Conservation (phyloP, 2,797 vertebrate species). For the Thunnus albacares region DNA sequence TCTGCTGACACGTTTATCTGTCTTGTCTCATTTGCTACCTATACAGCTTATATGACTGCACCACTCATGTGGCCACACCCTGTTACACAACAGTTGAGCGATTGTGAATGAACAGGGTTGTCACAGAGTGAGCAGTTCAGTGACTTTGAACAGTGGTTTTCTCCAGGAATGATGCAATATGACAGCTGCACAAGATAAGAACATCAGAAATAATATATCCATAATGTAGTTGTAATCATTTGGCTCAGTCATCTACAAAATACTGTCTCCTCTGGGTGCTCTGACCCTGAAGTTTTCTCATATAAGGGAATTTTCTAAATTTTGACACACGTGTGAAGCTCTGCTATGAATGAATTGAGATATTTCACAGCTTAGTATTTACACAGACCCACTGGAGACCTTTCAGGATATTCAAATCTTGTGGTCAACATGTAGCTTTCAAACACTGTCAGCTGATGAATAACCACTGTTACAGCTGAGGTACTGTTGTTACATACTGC, state of each 20-base stretch:
- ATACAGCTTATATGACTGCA: constrained; percentile 40
- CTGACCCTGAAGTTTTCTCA: constrained; percentile 57
- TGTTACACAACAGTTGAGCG: constrained; percentile 69
- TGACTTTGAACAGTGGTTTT: neutral
- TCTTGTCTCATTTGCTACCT: constrained; percentile 56
- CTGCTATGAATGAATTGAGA: no score
- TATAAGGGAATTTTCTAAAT: constrained; percentile 57
- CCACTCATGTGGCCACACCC: constrained; percentile 60
- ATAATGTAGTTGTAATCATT: constrained; percentile 58
- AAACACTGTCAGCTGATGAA: constrained; percentile 67
- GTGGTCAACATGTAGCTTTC: constrained; percentile 73
- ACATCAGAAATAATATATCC: constrained; percentile 40
- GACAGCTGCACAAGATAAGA: constrained; percentile 11
- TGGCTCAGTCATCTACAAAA: constrained; percentile 66
- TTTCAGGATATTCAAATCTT: constrained; percentile 56
- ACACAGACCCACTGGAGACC: neutral
- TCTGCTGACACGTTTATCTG: constrained; percentile 41
- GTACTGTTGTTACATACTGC: constrained; percentile 35
- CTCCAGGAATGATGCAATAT: constrained; percentile 26
- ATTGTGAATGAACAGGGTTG: constrained; percentile 24
- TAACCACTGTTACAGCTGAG: constrained; percentile 51
- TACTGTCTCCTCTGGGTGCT: constrained; percentile 49
- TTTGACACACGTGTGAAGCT: constrained; percentile 26
- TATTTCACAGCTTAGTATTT: no score
- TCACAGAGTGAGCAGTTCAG: constrained; percentile 30